phyloP scores from a whole-genome alignment of 2,888 invertebrate species.

The Xanthorhoe spadicearia region DNA sequence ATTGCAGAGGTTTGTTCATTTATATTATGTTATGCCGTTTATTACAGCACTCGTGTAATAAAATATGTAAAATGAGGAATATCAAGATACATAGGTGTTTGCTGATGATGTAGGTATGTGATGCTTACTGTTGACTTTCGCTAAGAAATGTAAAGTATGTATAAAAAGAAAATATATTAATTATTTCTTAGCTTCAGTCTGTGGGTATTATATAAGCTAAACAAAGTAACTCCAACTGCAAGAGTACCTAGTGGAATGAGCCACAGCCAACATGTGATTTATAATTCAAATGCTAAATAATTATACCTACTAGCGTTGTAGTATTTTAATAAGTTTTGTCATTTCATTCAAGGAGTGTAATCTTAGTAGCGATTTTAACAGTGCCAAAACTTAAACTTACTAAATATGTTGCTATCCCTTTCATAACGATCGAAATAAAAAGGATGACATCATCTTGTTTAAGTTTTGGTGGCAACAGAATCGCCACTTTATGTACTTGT shows the following conservation, averaged over 20 bases:
- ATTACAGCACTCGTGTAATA: conserved; percentile 11
- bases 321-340: conserved; percentile 32
- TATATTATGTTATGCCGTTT: conserved; percentile 14
- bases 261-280: conserved; percentile 21
- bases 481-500: conserved; percentile 27
- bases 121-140: conserved; percentile 1
- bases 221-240: neutral
- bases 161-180: neutral
- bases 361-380: no score
- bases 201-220: neutral
- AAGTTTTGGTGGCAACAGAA: no score
- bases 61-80: conserved; percentile 5
- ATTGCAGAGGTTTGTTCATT: conserved; percentile 30
- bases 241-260: neutral
- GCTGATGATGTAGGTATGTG: neutral
- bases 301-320: conserved; percentile 29
- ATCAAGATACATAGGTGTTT: neutral
- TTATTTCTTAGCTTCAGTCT: conserved; percentile 7
- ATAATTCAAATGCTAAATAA: conserved; percentile 12
- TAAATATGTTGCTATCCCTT: no score
- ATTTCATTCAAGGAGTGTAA: conserved; percentile 26
- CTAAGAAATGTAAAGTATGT: neutral
- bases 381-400: no score
- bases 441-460: no score
- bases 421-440: no score